Percentiles rank a stretch among this genome's conserved stretches.
Conservation (phyloP, 2,797 vertebrate species). For the Neosilurus hyrtlii region DNA sequence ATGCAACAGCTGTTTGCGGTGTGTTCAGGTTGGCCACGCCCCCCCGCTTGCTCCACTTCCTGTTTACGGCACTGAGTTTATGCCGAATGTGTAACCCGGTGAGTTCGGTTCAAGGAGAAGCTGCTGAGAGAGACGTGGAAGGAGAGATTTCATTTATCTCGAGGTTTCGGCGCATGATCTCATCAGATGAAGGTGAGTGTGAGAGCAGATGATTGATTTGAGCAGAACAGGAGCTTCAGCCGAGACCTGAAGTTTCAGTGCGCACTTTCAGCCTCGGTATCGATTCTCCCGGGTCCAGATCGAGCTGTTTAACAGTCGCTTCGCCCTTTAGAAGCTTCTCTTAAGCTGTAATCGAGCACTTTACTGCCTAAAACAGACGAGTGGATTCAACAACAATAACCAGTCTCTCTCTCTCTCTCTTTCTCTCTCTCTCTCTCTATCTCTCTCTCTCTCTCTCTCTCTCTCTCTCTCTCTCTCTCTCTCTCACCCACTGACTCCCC, state of each 20-base stretch:
- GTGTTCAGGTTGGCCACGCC: constrained; percentile 52
- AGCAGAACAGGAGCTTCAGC: not conserved
- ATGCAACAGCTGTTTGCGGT: constrained; percentile 50
- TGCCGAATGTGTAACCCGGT: constrained; percentile 1
- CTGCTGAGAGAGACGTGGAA: too few relatives aligned
- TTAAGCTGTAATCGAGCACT: too few relatives aligned
- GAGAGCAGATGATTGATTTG: not conserved
- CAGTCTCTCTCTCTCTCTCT: too few relatives aligned
- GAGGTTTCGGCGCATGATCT: not conserved
- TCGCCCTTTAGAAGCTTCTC: too few relatives aligned
- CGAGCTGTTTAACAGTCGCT: too few relatives aligned
- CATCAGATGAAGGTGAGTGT: constrained; percentile 51
- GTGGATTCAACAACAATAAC: too few relatives aligned
- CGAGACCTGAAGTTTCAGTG: too few relatives aligned
- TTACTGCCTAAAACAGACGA: too few relatives aligned
- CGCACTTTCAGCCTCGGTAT: too few relatives aligned
- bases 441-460: too few relatives aligned
- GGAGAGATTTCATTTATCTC: not conserved
- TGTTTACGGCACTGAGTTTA: constrained; percentile 16
- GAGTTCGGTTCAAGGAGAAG: not conserved
- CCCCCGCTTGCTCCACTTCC: constrained; percentile 39
- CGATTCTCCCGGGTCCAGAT: too few relatives aligned
- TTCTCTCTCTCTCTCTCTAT: too few relatives aligned
- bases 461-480: not conserved
- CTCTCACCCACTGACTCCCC: not conserved